phyloP scores from a whole-genome alignment of 2,888 invertebrate species.

The Griposia aprilina region DNA sequence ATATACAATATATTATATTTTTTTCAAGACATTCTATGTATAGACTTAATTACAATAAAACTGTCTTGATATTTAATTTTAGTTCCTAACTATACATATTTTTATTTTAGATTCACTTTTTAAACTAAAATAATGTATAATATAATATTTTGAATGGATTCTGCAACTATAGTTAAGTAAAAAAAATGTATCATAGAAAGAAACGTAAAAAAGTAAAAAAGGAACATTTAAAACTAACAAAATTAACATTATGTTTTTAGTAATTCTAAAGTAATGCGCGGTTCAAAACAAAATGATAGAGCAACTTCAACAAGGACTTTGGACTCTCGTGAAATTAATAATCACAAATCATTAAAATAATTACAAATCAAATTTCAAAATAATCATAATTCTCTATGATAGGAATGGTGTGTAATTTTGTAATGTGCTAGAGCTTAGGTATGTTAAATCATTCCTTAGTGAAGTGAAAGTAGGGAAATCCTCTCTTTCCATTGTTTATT shows the following conservation, averaged over 20 bases:
- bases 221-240: not conserved
- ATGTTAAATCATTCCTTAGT: conserved; percentile 13
- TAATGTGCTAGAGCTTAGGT: not conserved
- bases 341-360: too few species aligned
- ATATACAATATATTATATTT: not conserved
- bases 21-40: not conserved
- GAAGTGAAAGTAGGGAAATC: conserved; percentile 46
- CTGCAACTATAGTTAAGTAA: not conserved
- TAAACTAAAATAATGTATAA: not conserved
- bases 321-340: not conserved
- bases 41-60: not conserved
- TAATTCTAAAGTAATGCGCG: not conserved
- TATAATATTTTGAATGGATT: not conserved
- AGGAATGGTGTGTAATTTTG: not conserved
- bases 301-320: too few species aligned
- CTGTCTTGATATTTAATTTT: not conserved
- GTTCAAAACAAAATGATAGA: not conserved
- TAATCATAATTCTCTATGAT: too few species aligned
- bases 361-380: not conserved
- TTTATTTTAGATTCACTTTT: not conserved
- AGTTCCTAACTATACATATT: not conserved
- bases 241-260: not conserved
- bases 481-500: conserved; percentile 36
- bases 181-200: too few species aligned
- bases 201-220: not conserved